These are phyloP conservation scores for Scophthalmus maximus DNA, from an alignment of 2,113 vertebrate species.

Conservation along the genomic window DNA sequence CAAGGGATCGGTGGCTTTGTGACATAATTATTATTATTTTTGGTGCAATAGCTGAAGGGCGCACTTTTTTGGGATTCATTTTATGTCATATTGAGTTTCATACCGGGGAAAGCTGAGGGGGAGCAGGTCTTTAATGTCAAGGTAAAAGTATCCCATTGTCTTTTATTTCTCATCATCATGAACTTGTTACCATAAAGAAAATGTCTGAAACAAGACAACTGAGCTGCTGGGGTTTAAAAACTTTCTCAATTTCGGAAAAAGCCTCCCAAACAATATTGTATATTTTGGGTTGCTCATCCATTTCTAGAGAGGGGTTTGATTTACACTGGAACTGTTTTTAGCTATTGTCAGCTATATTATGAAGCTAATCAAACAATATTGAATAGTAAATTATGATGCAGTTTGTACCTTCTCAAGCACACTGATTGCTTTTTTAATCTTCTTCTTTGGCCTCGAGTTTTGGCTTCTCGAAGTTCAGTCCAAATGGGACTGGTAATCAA, in stretches of 20 bases:
- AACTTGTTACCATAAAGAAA: slow-evolving; percentile 19
- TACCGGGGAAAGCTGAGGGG: slow-evolving; percentile 5
- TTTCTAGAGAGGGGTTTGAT: background rate
- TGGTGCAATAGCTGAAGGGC: slow-evolving; percentile 22
- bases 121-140: slow-evolving; percentile 42
- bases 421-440: background rate
- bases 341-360: no score
- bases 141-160: background rate
- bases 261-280: background rate
- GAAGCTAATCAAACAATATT: background rate
- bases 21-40: slow-evolving; percentile 29
- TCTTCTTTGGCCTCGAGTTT: background rate
- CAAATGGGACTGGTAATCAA: background rate
- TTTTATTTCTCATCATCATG: slow-evolving; percentile 14
- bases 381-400: background rate
- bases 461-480: background rate
- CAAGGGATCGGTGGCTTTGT: background rate
- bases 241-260: no score
- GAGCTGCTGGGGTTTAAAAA: background rate
- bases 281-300: background rate
- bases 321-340: no score
- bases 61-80: slow-evolving; percentile 23
- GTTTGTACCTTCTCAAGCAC: background rate
- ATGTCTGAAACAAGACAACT: background rate
- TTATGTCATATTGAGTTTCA: slow-evolving; percentile 20